Evolutionary conservation across 2,888 invertebrate species (phyloP), one percentile per base, ranked within the genome.

Genomic region (Drosophila neonasuta): DNA sequence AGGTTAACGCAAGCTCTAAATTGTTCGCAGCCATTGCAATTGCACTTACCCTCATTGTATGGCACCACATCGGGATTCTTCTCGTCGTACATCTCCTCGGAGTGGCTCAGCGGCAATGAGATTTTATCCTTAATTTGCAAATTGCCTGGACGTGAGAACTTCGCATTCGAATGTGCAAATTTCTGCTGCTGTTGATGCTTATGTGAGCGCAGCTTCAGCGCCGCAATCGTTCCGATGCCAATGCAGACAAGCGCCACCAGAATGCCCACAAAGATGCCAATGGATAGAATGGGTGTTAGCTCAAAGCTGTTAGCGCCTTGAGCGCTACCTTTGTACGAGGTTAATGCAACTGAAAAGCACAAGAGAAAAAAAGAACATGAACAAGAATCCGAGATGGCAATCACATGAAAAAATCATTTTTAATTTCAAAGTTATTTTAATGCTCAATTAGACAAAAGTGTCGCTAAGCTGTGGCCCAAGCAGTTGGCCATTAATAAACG

Each of bases 11-110:
- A 10, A 24, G 11, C 4, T 24, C 24, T 24, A 24, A 24, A 24
- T 24, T 24, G 32, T 44, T 17, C 32, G 30, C 17, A 5, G 30
- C 51, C 24, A 39, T 55, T 54, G 65, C 60, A 59, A 56, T 66
- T 66, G 73, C 62, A 77, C 88, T 91, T 92, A 96, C 96, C 96
- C 94, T 96, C 96, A 89, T 95, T 96, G 79, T 95, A 94, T 30
- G 97, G 96, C 67, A 97, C 95, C 74, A 97, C 96, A 90, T 97
- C 97, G 30, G 97, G 97, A 92, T 97, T 97, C 90, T 95, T 95
- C 91, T 97, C 97, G 88, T 97, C 97, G 83, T 95, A 95, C 88
- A 95, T 93, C 88, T 95, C 95, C 76, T 95, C 94, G 17, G 94
- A 93, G 80, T 92, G 93, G 78, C 92, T 92, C 74, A 93, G 92